Conservation (phyloP, 2,797 vertebrate species). For the Hyperoplus lanceolatus region DNA sequence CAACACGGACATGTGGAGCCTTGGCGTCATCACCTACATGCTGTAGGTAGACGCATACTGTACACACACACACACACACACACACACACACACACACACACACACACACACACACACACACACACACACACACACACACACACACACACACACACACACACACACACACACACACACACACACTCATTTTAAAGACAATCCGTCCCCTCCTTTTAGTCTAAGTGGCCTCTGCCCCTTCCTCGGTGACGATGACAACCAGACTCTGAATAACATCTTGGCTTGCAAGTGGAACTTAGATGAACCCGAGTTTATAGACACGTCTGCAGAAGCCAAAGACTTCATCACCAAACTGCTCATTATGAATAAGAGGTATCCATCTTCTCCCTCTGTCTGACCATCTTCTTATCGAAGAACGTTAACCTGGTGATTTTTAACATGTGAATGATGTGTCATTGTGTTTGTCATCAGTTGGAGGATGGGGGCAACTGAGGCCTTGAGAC, state of each 20-base stretch:
- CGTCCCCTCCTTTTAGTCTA: conserved; percentile 82
- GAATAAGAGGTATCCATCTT: conserved; percentile 90
- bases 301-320: conserved; percentile 91
- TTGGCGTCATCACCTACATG: conserved; percentile 98
- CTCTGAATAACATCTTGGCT: conserved; percentile 94
- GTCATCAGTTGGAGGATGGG: conserved; percentile 94
- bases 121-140: too few species aligned
- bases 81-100: neutral
- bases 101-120: neutral
- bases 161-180: neutral
- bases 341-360: conserved; percentile 93
- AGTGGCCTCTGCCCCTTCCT: conserved; percentile 97
- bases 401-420: neutral
- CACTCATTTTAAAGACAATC: neutral
- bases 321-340: conserved; percentile 94
- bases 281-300: conserved; percentile 96
- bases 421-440: neutral
- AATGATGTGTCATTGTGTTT: conserved; percentile 12
- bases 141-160: too few species aligned
- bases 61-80: neutral
- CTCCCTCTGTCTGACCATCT: neutral
- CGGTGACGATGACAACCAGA: conserved; percentile 93
- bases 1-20: conserved; percentile 99
- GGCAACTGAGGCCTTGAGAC: conserved; percentile 92
- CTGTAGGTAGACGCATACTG: conserved; percentile 87